These are phyloP conservation scores for Coenonympha arcania DNA, from an alignment of 2,888 invertebrate genomes.

Conservation along the genomic window DNA sequence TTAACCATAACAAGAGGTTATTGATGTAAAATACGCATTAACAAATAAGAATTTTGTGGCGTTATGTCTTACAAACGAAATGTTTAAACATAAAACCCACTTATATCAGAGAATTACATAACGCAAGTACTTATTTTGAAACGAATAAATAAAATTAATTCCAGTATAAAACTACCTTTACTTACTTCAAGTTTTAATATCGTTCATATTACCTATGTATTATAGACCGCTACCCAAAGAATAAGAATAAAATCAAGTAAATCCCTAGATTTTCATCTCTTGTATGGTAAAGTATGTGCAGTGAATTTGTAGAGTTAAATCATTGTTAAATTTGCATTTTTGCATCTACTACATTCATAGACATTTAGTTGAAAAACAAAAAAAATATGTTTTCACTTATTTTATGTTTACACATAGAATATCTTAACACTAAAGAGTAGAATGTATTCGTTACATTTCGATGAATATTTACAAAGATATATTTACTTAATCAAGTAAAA, in stretches of 20 bases:
- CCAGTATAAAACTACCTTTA: too few species aligned
- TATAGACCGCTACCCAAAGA: too few species aligned
- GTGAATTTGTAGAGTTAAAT: conserved; percentile 11
- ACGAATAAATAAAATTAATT: too few species aligned
- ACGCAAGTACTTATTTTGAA: too few species aligned
- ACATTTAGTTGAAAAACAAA: conserved; percentile 25
- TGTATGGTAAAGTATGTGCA: conserved; percentile 15
- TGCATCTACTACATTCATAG: conserved; percentile 35
- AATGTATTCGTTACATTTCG: conserved; percentile 36
- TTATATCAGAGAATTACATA: too few species aligned
- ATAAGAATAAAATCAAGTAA: too few species aligned
- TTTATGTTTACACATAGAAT: conserved; percentile 24
- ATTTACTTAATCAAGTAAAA: background rate
- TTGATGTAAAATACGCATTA: background rate
- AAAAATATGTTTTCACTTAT: conserved; percentile 16
- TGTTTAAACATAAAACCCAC: too few species aligned
- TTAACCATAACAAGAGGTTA: conserved; percentile 16
- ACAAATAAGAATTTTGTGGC: too few species aligned
- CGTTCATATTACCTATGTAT: too few species aligned
- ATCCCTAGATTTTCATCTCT: too few species aligned
- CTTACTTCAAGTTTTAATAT: too few species aligned
- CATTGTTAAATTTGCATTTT: conserved; percentile 12
- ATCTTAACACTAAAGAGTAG: conserved; percentile 30
- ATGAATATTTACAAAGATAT: conserved; percentile 48
- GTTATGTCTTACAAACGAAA: too few species aligned